Evolutionary conservation across 2,888 invertebrate genomes (phyloP).

Genomic region (Drosophila dives): DNA sequence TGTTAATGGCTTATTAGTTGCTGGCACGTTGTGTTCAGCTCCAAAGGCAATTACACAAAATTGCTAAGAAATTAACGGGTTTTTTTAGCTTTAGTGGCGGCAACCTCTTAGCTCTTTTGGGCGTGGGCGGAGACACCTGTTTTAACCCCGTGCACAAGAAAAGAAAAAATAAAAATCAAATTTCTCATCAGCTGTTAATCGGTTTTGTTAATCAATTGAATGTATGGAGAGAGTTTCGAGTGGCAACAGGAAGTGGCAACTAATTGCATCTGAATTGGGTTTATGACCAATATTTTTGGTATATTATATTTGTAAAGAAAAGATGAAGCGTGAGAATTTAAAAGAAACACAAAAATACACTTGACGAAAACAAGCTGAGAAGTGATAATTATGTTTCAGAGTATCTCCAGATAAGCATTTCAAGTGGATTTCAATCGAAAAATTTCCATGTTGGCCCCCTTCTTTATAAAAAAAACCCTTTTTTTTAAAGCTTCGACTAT

Average conservation of each 20-base stretch:
- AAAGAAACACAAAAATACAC: constrained; percentile 11
- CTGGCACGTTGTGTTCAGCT: constrained; percentile 16
- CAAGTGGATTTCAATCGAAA: constrained; percentile 16
- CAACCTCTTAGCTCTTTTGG: constrained; percentile 30
- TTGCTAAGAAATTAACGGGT: constrained; percentile 43
- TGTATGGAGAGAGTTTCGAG: constrained; percentile 7
- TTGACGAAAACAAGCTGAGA: constrained; percentile 1
- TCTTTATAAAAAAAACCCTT: neutral
- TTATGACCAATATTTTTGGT: neutral
- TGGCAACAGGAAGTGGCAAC: constrained; percentile 50
- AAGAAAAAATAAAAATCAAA: constrained; percentile 34
- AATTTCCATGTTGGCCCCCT: neutral
- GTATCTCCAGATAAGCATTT: constrained; percentile 7
- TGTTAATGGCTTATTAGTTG: constrained; percentile 76
- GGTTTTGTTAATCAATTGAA: constrained; percentile 33
- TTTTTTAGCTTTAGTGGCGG: neutral
- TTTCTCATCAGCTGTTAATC: constrained; percentile 7
- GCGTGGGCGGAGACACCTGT: constrained; percentile 56
- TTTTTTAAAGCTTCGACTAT: neutral
- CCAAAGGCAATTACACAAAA: constrained; percentile 61
- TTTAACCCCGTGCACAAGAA: neutral
- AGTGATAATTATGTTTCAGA: constrained; percentile 5
- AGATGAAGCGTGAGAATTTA: constrained; percentile 41
- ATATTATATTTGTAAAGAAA: constrained; percentile 1
- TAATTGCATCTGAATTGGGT: constrained; percentile 43